phyloP scores from a whole-genome alignment of 2,888 invertebrate genomes.

The Andrena chrysosceles region DNA sequence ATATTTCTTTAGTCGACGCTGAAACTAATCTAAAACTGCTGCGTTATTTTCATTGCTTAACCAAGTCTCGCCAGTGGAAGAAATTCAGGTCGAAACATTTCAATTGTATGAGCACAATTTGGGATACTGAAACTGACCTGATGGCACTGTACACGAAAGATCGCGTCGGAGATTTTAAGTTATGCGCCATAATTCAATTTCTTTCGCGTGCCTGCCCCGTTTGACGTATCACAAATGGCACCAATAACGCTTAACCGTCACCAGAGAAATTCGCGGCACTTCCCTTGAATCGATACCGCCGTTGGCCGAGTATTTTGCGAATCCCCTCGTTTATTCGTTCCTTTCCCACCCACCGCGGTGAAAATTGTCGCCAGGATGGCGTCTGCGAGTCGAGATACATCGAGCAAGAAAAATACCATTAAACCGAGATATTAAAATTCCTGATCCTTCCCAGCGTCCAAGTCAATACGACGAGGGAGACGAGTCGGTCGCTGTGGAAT shows the following conservation, averaged over 20 bases:
- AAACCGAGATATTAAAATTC: conserved; percentile 70
- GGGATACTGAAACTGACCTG: background rate
- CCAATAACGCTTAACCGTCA: conserved; percentile 40
- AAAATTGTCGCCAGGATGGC: conserved; percentile 33
- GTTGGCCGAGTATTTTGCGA: conserved; percentile 36
- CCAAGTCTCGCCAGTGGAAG: background rate
- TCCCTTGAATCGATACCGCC: conserved; percentile 38
- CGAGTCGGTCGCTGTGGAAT: conserved; percentile 46
- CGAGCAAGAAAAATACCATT: conserved; percentile 62
- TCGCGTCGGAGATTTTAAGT: conserved; percentile 22
- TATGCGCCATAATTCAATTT: conserved; percentile 44
- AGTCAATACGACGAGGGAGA: conserved; percentile 42
- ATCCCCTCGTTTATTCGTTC: conserved; percentile 46
- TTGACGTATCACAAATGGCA: conserved; percentile 46
- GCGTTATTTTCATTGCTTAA: background rate
- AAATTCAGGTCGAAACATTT: background rate
- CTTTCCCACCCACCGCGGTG: conserved; percentile 5
- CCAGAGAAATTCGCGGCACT: conserved; percentile 51
- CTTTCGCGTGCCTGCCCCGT: conserved; percentile 17
- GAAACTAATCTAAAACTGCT: no score
- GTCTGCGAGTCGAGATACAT: conserved; percentile 51
- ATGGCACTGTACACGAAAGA: background rate
- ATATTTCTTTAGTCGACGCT: no score
- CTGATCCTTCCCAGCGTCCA: conserved; percentile 34
- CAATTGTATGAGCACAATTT: background rate